phyloP scores from a whole-genome alignment of 2,113 vertebrate species.

The Ovis canadensis region DNA sequence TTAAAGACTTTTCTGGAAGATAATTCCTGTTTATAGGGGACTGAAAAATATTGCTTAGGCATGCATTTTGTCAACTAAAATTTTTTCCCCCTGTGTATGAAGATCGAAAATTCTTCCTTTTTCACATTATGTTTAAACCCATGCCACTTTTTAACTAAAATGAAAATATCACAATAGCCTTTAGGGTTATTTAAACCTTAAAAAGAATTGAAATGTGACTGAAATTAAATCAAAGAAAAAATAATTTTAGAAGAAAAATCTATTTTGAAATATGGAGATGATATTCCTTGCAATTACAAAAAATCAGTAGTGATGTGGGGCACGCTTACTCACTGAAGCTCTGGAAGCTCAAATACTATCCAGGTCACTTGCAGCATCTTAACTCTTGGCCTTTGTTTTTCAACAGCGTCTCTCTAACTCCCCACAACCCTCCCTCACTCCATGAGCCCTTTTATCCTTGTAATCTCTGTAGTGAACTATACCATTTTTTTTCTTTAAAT shows the following conservation, averaged over 20 bases:
- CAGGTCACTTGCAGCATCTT: neutral
- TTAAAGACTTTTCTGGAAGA: neutral
- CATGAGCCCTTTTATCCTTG: accelerated
- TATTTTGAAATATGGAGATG: neutral
- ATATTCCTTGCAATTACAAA: neutral
- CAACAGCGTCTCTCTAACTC: neutral
- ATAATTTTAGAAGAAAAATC: neutral
- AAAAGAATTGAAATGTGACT: neutral
- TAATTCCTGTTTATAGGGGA: neutral
- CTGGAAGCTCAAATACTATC: neutral
- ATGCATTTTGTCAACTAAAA: neutral
- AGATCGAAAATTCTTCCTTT: neutral
- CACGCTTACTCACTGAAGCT: neutral
- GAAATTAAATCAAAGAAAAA: constrained; percentile 9
- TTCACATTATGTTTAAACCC: neutral
- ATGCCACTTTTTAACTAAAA: constrained; percentile 18
- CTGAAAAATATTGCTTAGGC: neutral
- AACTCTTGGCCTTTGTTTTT: neutral
- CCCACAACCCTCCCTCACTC: neutral
- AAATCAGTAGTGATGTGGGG: neutral
- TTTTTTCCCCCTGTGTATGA: neutral
- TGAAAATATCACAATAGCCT: neutral
- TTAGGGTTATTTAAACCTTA: constrained; percentile 22
- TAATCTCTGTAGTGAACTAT: neutral
- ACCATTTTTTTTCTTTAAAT: neutral